Conservation (phyloP, 2,888 invertebrate species). For the Nymphalis urticae region DNA sequence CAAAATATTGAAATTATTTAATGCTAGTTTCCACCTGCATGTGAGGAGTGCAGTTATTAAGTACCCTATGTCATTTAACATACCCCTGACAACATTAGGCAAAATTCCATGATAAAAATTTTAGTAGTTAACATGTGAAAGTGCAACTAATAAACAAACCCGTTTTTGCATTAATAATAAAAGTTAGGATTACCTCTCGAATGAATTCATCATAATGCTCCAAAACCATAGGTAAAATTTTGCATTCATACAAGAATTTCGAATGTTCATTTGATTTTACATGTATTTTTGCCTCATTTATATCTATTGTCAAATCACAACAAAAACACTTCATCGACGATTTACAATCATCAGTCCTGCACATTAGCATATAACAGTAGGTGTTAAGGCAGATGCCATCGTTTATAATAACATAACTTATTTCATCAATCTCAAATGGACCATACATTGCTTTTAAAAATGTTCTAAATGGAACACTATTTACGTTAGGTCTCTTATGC, state of each 20-base stretch:
- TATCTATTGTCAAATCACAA: slow-evolving; percentile 48
- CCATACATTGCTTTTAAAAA: slow-evolving; percentile 36
- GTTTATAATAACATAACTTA: slow-evolving; percentile 45
- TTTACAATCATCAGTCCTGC: slow-evolving; percentile 40
- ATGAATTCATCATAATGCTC: slow-evolving; percentile 48
- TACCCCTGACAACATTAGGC: too few species aligned
- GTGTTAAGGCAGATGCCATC: slow-evolving; percentile 41
- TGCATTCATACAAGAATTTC: slow-evolving; percentile 45
- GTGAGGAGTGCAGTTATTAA: too few species aligned
- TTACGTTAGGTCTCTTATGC: slow-evolving; percentile 39
- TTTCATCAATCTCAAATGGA: slow-evolving; percentile 30
- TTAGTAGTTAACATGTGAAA: too few species aligned
- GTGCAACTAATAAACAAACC: too few species aligned
- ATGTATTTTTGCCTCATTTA: slow-evolving; percentile 47
- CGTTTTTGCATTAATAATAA: too few species aligned
- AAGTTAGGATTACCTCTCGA: slow-evolving; percentile 52
- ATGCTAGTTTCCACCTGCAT: slow-evolving; percentile 9
- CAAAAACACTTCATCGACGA: slow-evolving; percentile 51
- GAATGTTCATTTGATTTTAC: slow-evolving; percentile 48
- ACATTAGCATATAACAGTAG: slow-evolving; percentile 49
- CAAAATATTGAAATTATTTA: background rate
- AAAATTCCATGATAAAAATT: too few species aligned
- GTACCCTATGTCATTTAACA: too few species aligned
- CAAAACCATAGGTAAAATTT: slow-evolving; percentile 40
- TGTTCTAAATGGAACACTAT: slow-evolving; percentile 31